Evolutionary conservation across 2,113 vertebrate species (phyloP), one percentile per base, ranked within the genome.

Genomic region (Trochalopteron elliotii): DNA sequence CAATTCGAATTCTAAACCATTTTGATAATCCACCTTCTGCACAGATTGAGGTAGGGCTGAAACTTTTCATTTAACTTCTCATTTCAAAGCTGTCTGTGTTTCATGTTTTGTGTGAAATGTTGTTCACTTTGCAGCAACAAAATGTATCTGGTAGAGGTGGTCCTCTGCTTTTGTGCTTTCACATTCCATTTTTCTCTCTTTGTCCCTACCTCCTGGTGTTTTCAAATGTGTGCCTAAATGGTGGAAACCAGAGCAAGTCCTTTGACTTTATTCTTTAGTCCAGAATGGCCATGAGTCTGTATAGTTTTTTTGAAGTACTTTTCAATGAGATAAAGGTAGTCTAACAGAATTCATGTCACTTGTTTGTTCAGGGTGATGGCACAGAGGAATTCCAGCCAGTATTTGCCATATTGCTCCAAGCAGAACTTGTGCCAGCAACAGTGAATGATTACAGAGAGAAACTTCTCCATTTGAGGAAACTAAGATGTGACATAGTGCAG

Each of bases 361-460:
- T 56, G 5, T 92, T n/a, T 90, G 35, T 95, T 64, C 93, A 99
- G 99, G 97, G 93, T 45, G 98, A 98, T 39, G 98, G 97, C 42
- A 84, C 63, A 25, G 93, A 31, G 31, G 98, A 98, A 50, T 87
- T 83, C 37, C 99, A 98, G 97, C 92, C 98, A 4, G 97, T 99
- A 87, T 99, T 99, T 52, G 97, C 98, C 0, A 83, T 98, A 42
- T 96, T 99, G 64, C 98, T 99, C 74, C 99, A 99, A 98, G 99
- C 99, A 4, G 98, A 99, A 91, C 98, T 99, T 44, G 98, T 99
- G 33, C 99, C 99, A 6, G 99, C 99, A 17, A 99, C 99, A 2
- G 98, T 99, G 71, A 98, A 98, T 75, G 99, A 99, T 95, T 99
- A 99, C 97, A 98, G 99, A 90, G 99, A 99, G 50, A 99, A 99